Evolutionary conservation across 2,888 invertebrate genomes (phyloP).

Genomic region (Phyllotreta cruciferae): DNA sequence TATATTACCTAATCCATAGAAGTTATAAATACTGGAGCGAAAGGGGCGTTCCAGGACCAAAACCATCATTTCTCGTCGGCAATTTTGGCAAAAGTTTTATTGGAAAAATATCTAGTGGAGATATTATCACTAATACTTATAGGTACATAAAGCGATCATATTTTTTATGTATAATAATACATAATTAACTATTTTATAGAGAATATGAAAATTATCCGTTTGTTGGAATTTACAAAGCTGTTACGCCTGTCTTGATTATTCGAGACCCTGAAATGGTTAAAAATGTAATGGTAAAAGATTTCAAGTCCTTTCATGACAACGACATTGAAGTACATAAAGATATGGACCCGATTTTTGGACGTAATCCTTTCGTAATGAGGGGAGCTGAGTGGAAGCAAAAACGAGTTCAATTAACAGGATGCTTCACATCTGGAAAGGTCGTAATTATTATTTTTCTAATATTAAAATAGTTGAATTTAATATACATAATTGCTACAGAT

Average conservation of each 20-base stretch:
- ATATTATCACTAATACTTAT: neutral
- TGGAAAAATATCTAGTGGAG: neutral
- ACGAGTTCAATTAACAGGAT: slow-evolving; percentile 61
- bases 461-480: no score
- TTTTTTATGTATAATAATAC: no score
- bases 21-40: neutral
- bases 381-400: slow-evolving; percentile 62
- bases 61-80: neutral
- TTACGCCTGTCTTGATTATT: slow-evolving; percentile 51
- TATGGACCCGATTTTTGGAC: slow-evolving; percentile 60
- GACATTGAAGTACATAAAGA: slow-evolving; percentile 56
- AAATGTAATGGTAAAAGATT: slow-evolving; percentile 53
- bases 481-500: no score
- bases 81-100: neutral
- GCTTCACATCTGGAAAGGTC: slow-evolving; percentile 62
- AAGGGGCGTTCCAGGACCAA: neutral
- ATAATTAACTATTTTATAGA: slow-evolving; percentile 44
- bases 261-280: slow-evolving; percentile 55
- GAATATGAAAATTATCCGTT: slow-evolving; percentile 51
- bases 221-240: slow-evolving; percentile 54
- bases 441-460: no score
- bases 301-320: slow-evolving; percentile 56
- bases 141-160: neutral
- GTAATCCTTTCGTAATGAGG: slow-evolving; percentile 61
- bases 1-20: neutral